phyloP scores from a whole-genome alignment of 2,888 invertebrate species.

The Polyommatus icarus region DNA sequence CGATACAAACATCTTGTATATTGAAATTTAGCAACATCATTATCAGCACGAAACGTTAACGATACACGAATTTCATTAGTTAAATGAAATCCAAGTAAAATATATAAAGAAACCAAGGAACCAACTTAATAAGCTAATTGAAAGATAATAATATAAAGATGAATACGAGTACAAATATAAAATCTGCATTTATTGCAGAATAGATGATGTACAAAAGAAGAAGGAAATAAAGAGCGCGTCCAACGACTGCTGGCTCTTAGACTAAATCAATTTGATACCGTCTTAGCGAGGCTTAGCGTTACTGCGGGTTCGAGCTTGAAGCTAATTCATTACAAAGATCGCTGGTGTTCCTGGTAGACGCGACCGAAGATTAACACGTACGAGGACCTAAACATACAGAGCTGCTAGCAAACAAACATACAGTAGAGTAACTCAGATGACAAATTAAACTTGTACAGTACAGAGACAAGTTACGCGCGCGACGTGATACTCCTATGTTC shows the following conservation, averaged over 20 bases:
- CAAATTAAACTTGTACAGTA: not conserved
- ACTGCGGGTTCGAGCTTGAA: slow-evolving; percentile 31
- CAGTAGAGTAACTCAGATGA: not conserved
- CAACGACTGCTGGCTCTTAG: not conserved
- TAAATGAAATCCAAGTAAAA: not conserved
- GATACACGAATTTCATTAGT: not conserved
- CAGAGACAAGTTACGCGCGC: not conserved
- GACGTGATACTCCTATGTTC: not conserved
- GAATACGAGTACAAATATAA: not conserved
- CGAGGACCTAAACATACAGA: slow-evolving; percentile 59
- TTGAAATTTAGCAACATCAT: slow-evolving; percentile 19
- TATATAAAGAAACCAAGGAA: not conserved
- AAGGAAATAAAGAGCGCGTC: not conserved
- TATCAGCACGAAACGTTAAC: not conserved
- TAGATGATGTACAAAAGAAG: not conserved
- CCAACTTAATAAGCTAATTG: not conserved
- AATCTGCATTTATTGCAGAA: not conserved
- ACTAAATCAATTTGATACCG: slow-evolving; percentile 27
- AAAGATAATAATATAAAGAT: too few relatives aligned
- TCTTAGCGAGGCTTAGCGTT: slow-evolving; percentile 30
- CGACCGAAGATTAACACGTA: slow-evolving; percentile 53
- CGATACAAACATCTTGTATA: slow-evolving; percentile 24
- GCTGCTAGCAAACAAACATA: not conserved
- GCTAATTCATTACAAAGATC: slow-evolving; percentile 33
- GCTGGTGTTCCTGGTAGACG: slow-evolving; percentile 32